Evolutionary conservation across 2,797 vertebrate species (phyloP), one percentile per base, ranked within the genome.

Genomic region (Helarctos malayanus): DNA sequence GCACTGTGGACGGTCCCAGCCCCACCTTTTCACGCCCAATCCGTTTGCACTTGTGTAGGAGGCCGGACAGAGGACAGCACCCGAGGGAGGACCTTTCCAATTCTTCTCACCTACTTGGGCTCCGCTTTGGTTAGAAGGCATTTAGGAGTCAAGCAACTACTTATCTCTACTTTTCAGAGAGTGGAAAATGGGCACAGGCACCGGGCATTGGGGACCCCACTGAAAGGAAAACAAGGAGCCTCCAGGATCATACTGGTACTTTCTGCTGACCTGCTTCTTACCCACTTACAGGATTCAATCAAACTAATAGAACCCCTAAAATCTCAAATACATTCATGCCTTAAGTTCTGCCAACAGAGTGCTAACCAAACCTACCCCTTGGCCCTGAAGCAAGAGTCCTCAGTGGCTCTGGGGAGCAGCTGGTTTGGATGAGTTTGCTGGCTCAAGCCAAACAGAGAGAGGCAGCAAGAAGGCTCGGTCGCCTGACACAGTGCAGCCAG

Each of bases 61-160:
- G 38, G n/a, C 52, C 27, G 13, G 45, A 29, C 54, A 85, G n/a
- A 81, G 7, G 69, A 35, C 52, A 25, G 32, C 4, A 11, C 41
- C 68, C 1, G 69, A 10, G 41, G 52, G 49, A 56, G 80, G 35
- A 29, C 32, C 71, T 91, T 61, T 49, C 65, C 86, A 47, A 21
- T 57, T 86, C 65, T 85, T n/a, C 89, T 84, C 59, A 79, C 45
- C 75, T 57, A 27, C 45, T 65, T 3, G 6, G 32, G 1, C 54
- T 91, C 27, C 19, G 76, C 45, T 85, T 23, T 49, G 19, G 73
- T 73, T 63, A 93, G 80, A 81, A 94, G 68, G 78, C 15, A 7
- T 68, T 82, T 38, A 82, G 61, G 68, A 78, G 73, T 78, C 29
- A 78, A 87, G 54, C 78, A 95, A 73, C 29, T 87, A 90, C 82